Base-by-base conservation (phyloP, 2,113 vertebrate genomes). In the Phrynosoma blainvillii region DNA sequence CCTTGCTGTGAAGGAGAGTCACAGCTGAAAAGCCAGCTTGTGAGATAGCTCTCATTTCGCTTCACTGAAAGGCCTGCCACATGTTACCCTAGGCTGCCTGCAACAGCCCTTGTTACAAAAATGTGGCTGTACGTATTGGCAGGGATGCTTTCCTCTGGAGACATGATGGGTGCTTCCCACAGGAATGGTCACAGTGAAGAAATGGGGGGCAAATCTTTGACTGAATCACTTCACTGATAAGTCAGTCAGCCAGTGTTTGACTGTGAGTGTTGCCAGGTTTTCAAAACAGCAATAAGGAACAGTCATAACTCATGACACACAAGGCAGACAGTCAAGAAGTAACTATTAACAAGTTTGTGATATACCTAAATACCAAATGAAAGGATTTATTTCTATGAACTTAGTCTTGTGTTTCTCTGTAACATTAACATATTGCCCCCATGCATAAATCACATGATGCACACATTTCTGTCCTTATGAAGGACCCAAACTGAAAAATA, bases 1-100 rank as follows among this genome's bases (percentile, higher is more conserved):
- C 0, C 0, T 7, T 6, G 5, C 23, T 71, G 11, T 25, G 13
- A 5, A 84, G 56, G 59, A 62, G 13, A 20, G 59, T 30, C 84
- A 65, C 54, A 88, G 70, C 36, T 84, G 86, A 47, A 74, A 87
- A 82, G 27, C 18, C 54, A 25, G 82, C 27, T 79, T 54, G 54
- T 82, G 16, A 42, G n/a, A 66, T n/a, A 36, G 75, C 0, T 0
- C 40, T 62, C 59, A 62, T 16, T 12, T 54, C 8, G 14, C 23
- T 77, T 75, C 73, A 75, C 18, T 20, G 30, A 71, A 30, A 85
- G n/a, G n/a, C 66, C 11, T 66, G 9, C 59, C 7, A 6, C 0
- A 0, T 54, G 30, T 27, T 59, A 27, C 23, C 36, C 1, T 27
- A 1, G 0, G 0, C 52, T 62, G 52, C 32, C 23, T 62, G 59